phyloP scores from a whole-genome alignment of 92 coral and sea anemone genomes.

The Phenganax subtilis region DNA sequence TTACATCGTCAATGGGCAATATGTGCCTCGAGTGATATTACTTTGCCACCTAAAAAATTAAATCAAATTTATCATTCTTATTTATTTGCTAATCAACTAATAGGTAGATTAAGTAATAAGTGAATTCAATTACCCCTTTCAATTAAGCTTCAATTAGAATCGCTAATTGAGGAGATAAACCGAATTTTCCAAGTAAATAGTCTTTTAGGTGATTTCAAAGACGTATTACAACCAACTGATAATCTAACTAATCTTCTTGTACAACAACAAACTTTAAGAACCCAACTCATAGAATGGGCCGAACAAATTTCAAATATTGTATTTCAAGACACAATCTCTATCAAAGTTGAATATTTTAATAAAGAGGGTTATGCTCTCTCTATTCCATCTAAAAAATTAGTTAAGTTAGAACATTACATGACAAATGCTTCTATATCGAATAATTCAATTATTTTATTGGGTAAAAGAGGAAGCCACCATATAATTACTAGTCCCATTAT shows the following conservation, averaged over 20 bases:
- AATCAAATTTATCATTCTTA: constrained; percentile 40
- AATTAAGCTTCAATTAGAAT: constrained; percentile 37
- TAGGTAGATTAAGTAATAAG: constrained; percentile 20
- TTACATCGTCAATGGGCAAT: constrained; percentile 44
- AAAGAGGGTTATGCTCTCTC: constrained; percentile 44
- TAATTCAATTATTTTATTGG: constrained; percentile 33
- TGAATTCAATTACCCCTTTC: constrained; percentile 20
- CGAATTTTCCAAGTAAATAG: constrained; percentile 42
- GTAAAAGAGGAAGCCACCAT: constrained; percentile 45
- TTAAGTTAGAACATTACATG: constrained; percentile 28
- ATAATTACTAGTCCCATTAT: constrained; percentile 42
- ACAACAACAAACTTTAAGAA: constrained; percentile 40
- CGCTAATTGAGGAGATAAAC: constrained; percentile 39
- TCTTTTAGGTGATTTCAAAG: constrained; percentile 43
- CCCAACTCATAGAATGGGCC: constrained; percentile 48
- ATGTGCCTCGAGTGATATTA: constrained; percentile 26
- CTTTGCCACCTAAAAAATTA: constrained; percentile 22
- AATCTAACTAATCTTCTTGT: constrained; percentile 38
- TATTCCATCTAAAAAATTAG: constrained; percentile 42
- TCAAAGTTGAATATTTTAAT: constrained; percentile 42
- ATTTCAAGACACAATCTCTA: constrained; percentile 44
- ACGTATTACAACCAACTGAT: constrained; percentile 40
- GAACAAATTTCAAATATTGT: constrained; percentile 45
- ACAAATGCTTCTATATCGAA: constrained; percentile 10
- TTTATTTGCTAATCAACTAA: constrained; percentile 40